phyloP scores from a whole-genome alignment of 2,888 invertebrate genomes.

The Clivina fossor region DNA sequence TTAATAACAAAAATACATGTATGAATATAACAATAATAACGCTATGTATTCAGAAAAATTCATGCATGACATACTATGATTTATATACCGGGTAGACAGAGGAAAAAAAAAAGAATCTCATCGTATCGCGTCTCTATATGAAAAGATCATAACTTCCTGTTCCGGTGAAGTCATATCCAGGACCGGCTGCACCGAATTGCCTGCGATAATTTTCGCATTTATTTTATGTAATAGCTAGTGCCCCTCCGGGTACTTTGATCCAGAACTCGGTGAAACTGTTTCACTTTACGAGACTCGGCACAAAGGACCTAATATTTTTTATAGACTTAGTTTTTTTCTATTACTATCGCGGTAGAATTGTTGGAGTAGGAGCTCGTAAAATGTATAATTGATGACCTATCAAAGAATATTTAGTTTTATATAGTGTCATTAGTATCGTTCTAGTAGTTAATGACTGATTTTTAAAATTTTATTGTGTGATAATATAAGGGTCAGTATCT shows the following conservation, averaged over 20 bases:
- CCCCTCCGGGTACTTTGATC: constrained; percentile 31
- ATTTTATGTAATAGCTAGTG: constrained; percentile 37
- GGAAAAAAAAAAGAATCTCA: too few relatives aligned
- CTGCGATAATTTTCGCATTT: constrained; percentile 42
- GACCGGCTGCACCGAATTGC: constrained; percentile 39
- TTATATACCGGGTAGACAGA: constrained; percentile 12
- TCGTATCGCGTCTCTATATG: constrained; percentile 39
- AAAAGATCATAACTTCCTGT: constrained; percentile 42
- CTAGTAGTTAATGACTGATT: too few relatives aligned
- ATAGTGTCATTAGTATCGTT: too few relatives aligned
- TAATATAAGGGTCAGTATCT: too few relatives aligned
- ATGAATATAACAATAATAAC: constrained; percentile 11
- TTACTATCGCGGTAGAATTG: too few relatives aligned
- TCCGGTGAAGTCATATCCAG: constrained; percentile 34
- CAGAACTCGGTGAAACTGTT: constrained; percentile 31
- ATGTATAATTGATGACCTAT: too few relatives aligned
- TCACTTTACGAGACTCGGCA: constrained; percentile 20
- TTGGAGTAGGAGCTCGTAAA: too few relatives aligned
- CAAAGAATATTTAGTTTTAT: too few relatives aligned
- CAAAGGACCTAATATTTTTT: constrained; percentile 22
- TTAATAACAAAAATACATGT: constrained; percentile 4
- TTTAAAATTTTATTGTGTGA: too few relatives aligned
- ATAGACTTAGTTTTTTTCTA: constrained; percentile 32
- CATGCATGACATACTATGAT: constrained; percentile 20
- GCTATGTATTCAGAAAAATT: constrained; percentile 12